Conservation (phyloP, 2,888 invertebrate species). For the Eucriotettix oculatus region DNA sequence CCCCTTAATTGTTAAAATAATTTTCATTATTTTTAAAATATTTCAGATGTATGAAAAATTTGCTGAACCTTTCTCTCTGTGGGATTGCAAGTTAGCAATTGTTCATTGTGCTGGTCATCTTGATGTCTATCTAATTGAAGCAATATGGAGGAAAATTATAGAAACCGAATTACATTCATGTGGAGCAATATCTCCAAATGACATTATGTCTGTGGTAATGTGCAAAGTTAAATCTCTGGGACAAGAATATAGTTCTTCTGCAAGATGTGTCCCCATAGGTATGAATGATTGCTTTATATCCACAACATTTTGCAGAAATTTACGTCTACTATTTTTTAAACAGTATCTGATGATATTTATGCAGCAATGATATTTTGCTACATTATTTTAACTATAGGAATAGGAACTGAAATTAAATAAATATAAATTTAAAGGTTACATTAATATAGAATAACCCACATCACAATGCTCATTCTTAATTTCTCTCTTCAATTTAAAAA, state of each 20-base stretch:
- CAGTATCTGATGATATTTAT: no score
- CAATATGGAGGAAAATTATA: slow-evolving; percentile 80
- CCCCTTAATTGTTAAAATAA: no score
- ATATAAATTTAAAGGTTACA: no score
- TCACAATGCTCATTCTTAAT: no score
- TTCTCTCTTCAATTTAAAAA: no score
- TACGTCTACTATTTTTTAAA: no score
- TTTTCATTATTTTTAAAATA: slow-evolving; percentile 6
- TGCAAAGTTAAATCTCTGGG: slow-evolving; percentile 62
- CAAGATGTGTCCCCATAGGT: slow-evolving; percentile 78
- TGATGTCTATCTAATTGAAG: slow-evolving; percentile 73
- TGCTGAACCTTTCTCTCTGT: slow-evolving; percentile 75
- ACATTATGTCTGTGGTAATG: slow-evolving; percentile 48
- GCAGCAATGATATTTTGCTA: no score
- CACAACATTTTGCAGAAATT: no score
- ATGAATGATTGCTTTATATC: slow-evolving; percentile 6
- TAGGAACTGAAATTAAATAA: no score
- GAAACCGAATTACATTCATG: slow-evolving; percentile 18
- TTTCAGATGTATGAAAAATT: slow-evolving; percentile 67
- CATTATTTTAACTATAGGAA: no score
- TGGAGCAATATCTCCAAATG: slow-evolving; percentile 31
- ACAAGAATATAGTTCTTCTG: slow-evolving; percentile 60
- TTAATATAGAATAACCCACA: no score
- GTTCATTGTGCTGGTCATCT: slow-evolving; percentile 88
- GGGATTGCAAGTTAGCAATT: slow-evolving; percentile 89